Evolutionary conservation across 2,888 invertebrate genomes (phyloP).

Genomic region (Stramonita haemastoma): DNA sequence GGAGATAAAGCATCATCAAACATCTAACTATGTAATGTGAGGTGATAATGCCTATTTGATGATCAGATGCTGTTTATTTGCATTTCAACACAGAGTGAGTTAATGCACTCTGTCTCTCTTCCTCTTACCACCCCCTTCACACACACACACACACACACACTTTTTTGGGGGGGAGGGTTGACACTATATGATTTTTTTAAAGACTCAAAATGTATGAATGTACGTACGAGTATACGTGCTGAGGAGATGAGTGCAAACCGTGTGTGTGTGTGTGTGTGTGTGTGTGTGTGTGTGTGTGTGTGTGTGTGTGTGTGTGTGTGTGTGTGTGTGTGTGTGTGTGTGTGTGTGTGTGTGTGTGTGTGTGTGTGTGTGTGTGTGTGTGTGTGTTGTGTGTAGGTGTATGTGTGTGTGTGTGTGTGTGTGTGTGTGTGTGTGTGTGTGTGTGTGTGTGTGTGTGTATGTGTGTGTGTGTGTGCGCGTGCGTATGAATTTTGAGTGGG

Average conservation of each 20-base stretch:
- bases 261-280: background rate
- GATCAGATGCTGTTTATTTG: background rate
- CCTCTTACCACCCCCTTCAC: background rate
- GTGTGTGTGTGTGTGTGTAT: slow-evolving; percentile 21
- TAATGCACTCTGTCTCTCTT: background rate
- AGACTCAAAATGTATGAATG: no score
- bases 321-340: background rate
- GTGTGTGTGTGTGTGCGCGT: slow-evolving; percentile 20
- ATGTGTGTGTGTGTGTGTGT: no score
- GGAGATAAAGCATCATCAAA: slow-evolving; percentile 75
- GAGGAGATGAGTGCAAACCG: background rate
- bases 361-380: no score
- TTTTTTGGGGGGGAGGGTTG: no score
- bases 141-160: no score
- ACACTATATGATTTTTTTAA: no score
- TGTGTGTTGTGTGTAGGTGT: no score
- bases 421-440: slow-evolving; percentile 16
- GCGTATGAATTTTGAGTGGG: slow-evolving; percentile 2
- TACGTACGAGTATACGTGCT: no score
- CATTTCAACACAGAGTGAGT: background rate
- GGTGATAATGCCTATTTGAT: background rate
- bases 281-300: background rate
- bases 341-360: no score
- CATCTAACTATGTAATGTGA: background rate
- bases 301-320: background rate